Evolutionary conservation across 1,140 invertebrate genomes (phyloP).

Genomic region (Fragariocoptes setiger): DNA sequence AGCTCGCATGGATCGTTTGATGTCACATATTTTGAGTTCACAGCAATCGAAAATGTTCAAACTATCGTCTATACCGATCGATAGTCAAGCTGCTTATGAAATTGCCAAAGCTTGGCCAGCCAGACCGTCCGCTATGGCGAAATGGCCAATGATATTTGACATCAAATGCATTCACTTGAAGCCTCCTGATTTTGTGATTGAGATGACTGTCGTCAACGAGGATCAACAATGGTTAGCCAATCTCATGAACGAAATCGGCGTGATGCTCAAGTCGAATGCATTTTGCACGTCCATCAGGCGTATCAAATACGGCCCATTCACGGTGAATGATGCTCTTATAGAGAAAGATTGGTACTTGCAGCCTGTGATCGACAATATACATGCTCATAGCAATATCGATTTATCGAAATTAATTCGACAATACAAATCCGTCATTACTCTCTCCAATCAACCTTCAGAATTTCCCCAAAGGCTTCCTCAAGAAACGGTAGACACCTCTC

Average conservation of each 20-base stretch:
- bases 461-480: too few relatives aligned
- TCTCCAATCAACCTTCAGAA: too few relatives aligned
- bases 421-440: too few relatives aligned
- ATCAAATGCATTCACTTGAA: slow-evolving; percentile 50
- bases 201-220: slow-evolving; percentile 55
- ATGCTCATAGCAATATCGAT: too few relatives aligned
- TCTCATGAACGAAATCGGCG: slow-evolving; percentile 42
- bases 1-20: slow-evolving; percentile 29
- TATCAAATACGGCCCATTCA: slow-evolving; percentile 45
- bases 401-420: too few relatives aligned
- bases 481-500: too few relatives aligned
- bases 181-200: slow-evolving; percentile 51
- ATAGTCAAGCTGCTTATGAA: slow-evolving; percentile 60
- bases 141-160: slow-evolving; percentile 41
- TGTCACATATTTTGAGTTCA: slow-evolving; percentile 38
- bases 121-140: not conserved
- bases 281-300: slow-evolving; percentile 42
- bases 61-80: slow-evolving; percentile 35
- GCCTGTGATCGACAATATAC: slow-evolving; percentile 37
- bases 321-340: slow-evolving; percentile 35
- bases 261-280: slow-evolving; percentile 39
- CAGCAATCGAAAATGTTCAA: slow-evolving; percentile 51
- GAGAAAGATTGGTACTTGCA: slow-evolving; percentile 45
- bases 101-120: slow-evolving; percentile 22
- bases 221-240: slow-evolving; percentile 33